Conservation (phyloP, 2,113 vertebrate genomes). For the Sphyrna mokarran region DNA sequence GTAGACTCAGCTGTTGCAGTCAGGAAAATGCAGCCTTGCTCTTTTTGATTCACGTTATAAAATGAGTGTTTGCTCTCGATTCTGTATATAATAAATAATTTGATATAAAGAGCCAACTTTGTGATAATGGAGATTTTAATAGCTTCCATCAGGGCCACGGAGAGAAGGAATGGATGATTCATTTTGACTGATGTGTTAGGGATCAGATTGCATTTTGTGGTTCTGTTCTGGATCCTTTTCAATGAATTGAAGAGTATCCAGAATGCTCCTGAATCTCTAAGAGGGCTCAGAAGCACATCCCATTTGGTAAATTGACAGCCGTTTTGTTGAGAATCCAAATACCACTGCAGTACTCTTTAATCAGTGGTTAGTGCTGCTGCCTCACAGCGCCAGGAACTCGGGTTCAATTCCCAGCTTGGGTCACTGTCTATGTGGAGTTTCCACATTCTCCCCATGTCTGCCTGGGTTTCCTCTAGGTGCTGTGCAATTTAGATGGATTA, state of each 20-base stretch:
- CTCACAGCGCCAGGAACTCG: too few relatives aligned
- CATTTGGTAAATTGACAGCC: not conserved
- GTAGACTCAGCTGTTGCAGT: not conserved
- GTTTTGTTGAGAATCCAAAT: not conserved
- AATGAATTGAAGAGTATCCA: not conserved
- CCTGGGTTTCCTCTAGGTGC: too few relatives aligned
- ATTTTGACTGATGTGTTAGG: not conserved
- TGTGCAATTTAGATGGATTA: too few relatives aligned
- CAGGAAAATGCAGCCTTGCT: not conserved
- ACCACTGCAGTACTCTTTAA: not conserved
- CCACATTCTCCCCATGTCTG: too few relatives aligned
- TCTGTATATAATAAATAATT: not conserved
- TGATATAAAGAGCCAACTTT: not conserved
- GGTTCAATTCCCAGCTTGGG: too few relatives aligned
- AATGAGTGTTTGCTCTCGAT: not conserved
- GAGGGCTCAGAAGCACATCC: not conserved
- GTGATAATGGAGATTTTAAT: not conserved
- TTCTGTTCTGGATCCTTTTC: not conserved
- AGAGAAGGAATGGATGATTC: not conserved
- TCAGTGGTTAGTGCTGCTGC: not conserved
- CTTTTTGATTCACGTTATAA: not conserved
- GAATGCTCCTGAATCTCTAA: not conserved
- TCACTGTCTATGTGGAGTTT: too few relatives aligned
- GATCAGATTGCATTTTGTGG: not conserved
- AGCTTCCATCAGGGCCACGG: not conserved